Conservation (phyloP, 1,140 invertebrate genomes). For the Eumeta japonica region DNA sequence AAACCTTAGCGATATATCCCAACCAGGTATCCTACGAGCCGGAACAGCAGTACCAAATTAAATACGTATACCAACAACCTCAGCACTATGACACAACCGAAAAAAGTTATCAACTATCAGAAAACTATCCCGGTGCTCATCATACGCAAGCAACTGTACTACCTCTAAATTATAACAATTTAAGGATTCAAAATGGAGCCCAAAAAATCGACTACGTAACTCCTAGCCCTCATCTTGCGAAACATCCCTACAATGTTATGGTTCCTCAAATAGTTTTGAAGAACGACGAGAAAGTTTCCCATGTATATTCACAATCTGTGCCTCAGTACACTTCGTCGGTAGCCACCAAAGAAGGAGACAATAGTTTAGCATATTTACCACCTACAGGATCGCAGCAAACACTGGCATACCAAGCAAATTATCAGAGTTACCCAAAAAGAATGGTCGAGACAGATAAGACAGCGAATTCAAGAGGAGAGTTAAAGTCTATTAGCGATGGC, state of each 20-base stretch:
- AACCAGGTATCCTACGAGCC: no score
- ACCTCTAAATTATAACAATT: not conserved
- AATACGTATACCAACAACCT: conserved; percentile 14
- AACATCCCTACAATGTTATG: conserved; percentile 5
- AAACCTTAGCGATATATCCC: no score
- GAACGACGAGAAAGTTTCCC: conserved; percentile 25
- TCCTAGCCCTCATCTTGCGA: not conserved
- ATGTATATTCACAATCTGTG: conserved; percentile 33
- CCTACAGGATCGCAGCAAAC: conserved; percentile 22
- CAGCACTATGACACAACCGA: no score
- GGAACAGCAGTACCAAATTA: conserved; percentile 11
- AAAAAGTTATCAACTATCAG: conserved; percentile 21
- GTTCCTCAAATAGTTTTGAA: conserved; percentile 3
- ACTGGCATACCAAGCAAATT: conserved; percentile 27
- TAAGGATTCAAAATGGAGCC: not conserved
- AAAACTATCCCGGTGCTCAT: conserved; percentile 44
- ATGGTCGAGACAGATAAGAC: conserved; percentile 28
- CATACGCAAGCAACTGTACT: conserved; percentile 20
- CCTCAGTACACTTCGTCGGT: conserved; percentile 20
- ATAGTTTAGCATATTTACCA: conserved; percentile 16
- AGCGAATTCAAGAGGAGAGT: no score
- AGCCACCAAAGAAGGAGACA: conserved; percentile 29
- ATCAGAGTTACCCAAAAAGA: conserved; percentile 34
- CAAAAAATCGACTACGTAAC: conserved; percentile 4
- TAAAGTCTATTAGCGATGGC: no score